A percentile compares a stretch with the other conserved stretches of the same genome.
phyloP scores from a whole-genome alignment of 2,113 vertebrate species.

The Chamaetylas fuelleborni region DNA sequence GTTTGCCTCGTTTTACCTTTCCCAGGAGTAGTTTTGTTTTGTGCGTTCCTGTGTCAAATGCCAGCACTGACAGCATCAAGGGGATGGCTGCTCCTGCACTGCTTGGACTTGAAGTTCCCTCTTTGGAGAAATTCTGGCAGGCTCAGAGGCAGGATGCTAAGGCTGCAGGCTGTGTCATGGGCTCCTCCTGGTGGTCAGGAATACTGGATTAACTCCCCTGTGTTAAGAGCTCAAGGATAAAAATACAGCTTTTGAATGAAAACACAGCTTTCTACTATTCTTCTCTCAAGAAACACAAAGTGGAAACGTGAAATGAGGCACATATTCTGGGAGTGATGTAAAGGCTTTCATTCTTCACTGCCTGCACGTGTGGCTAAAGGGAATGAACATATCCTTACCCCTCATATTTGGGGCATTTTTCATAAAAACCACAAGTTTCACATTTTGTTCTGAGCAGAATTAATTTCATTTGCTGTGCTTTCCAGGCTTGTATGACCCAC shows the following conservation, averaged over 20 bases:
- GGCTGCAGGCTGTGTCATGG: background rate
- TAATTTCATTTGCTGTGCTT: background rate
- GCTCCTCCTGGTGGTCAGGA: conserved; percentile 39
- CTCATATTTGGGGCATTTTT: background rate
- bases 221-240: background rate
- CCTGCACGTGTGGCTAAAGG: background rate
- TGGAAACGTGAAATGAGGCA: background rate
- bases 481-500: background rate
- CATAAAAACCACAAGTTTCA: background rate
- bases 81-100: background rate
- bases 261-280: background rate
- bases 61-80: background rate
- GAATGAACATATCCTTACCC: background rate
- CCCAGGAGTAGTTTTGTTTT: background rate
- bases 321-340: background rate
- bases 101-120: background rate
- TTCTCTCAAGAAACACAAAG: background rate
- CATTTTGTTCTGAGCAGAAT: background rate
- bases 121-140: fast-evolving
- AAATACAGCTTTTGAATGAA: background rate
- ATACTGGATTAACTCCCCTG: fast-evolving
- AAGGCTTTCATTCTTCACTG: background rate
- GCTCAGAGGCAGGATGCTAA: fast-evolving
- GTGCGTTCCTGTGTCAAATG: background rate
- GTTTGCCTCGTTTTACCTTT: background rate